A percentile compares a stretch with the other conserved stretches of the same genome.
These are phyloP conservation scores for Chrysemys picta DNA, from an alignment of 2,113 vertebrate genomes.

Conservation along the genomic window DNA sequence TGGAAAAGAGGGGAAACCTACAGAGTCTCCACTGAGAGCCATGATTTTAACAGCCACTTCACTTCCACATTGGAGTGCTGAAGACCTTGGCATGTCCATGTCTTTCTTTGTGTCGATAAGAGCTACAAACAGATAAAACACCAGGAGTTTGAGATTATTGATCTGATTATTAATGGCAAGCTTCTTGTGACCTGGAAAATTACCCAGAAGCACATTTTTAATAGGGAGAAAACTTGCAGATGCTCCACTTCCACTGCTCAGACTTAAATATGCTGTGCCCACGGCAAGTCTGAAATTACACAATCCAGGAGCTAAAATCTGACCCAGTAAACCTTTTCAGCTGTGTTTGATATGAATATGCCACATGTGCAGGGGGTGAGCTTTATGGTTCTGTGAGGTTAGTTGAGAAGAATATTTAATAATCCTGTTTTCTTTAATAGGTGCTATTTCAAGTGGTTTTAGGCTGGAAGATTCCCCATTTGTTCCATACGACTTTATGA, in stretches of 20 bases:
- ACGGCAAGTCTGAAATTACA: not conserved
- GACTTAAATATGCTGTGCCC: not conserved
- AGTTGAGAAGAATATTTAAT: not conserved
- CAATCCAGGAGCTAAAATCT: not conserved
- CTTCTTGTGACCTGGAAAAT: not conserved
- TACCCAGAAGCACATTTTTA: not conserved
- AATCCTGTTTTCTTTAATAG: slow-evolving; percentile 51
- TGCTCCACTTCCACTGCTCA: not conserved
- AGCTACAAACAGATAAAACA: not conserved
- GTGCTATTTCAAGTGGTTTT: slow-evolving; percentile 99
- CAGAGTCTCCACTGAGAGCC: not conserved
- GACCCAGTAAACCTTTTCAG: not conserved
- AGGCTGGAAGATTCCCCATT: slow-evolving; percentile 97
- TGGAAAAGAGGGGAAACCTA: not conserved
- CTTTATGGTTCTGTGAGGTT: not conserved
- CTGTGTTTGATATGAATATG: not conserved
- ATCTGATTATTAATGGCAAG: not conserved
- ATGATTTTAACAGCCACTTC: not conserved
- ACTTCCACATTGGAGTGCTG: not conserved
- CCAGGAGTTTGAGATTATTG: not conserved
- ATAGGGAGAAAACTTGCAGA: not conserved
- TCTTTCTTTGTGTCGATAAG: not conserved
- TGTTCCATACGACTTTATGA: slow-evolving; percentile 93
- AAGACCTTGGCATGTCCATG: not conserved
- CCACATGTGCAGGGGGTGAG: not conserved